These are phyloP conservation scores for Peromyscus melanophrys DNA, from an alignment of 2,797 vertebrate genomes.

Conservation along the genomic window DNA sequence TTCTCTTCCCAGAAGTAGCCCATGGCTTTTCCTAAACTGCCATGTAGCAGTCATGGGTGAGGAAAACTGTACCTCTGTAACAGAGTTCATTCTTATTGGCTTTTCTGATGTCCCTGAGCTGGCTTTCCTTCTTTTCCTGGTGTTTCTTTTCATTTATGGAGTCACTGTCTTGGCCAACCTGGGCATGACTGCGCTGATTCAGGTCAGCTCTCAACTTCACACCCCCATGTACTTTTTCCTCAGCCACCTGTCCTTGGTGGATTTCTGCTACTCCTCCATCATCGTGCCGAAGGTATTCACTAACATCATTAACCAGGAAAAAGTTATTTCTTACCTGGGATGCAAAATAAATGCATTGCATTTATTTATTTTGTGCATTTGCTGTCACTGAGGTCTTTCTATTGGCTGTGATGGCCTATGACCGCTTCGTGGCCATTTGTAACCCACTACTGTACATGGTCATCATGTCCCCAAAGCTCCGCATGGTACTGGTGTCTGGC, in stretches of 20 bases:
- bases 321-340: slow-evolving; percentile 59
- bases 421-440: slow-evolving; percentile 74
- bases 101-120: slow-evolving; percentile 58
- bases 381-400: slow-evolving; percentile 57
- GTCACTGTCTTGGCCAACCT: slow-evolving; percentile 66
- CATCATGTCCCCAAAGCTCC: slow-evolving; percentile 30
- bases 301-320: neutral
- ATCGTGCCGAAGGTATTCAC: slow-evolving; percentile 63
- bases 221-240: slow-evolving; percentile 79
- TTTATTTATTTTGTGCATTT: slow-evolving; percentile 65
- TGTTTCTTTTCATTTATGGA: slow-evolving; percentile 77
- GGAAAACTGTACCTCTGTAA: neutral
- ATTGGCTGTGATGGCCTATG: slow-evolving; percentile 73
- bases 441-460: slow-evolving; percentile 60
- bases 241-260: slow-evolving; percentile 73
- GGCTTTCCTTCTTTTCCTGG: neutral
- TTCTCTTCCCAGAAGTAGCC: neutral
- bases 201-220: slow-evolving; percentile 21
- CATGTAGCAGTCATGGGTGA: neutral
- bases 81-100: slow-evolving; percentile 62
- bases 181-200: slow-evolving; percentile 62
- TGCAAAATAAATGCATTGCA: too few species aligned
- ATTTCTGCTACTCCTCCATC: slow-evolving; percentile 73
- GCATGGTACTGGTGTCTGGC: neutral
- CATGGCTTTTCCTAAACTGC: too few species aligned